These are phyloP conservation scores for Diadema setosum DNA, from an alignment of 35 echinoderm and acorn worm species.

Conservation along the genomic window DNA sequence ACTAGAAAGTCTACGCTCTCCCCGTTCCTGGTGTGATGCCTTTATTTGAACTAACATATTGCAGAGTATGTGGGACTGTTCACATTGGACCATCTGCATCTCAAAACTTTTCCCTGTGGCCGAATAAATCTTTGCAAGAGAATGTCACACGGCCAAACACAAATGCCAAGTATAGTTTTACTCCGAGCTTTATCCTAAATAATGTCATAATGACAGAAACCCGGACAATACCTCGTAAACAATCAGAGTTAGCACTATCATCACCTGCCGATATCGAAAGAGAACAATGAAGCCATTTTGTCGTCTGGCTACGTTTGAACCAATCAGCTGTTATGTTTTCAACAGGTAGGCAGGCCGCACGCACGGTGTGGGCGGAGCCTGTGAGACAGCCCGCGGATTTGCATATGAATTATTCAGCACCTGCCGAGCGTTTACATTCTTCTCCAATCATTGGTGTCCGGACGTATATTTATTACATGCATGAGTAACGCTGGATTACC, in stretches of 20 bases:
- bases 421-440: not conserved
- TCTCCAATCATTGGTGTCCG: not conserved
- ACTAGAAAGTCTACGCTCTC: too few species aligned
- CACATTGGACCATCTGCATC: too few species aligned
- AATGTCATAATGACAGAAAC: too few species aligned
- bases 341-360: not conserved
- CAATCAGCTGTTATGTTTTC: slow-evolving; percentile 1
- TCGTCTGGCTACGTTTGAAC: not conserved
- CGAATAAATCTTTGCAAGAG: too few species aligned
- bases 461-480: slow-evolving; percentile 5
- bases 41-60: too few species aligned
- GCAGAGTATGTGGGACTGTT: too few species aligned
- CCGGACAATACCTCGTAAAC: too few species aligned
- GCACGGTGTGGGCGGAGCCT: not conserved
- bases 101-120: too few species aligned
- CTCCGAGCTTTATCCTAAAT: too few species aligned
- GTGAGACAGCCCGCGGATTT: not conserved
- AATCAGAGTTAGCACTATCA: not conserved
- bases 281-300: slow-evolving; percentile 14
- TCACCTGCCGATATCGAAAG: not conserved
- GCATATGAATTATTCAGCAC: slow-evolving; percentile 14
- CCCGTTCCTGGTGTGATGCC: too few species aligned
- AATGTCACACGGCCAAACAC: too few species aligned
- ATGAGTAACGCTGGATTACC: not conserved
- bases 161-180: too few species aligned